Evolutionary conservation across 1,140 invertebrate genomes (phyloP).

Genomic region (Hydropsyche tenuis): DNA sequence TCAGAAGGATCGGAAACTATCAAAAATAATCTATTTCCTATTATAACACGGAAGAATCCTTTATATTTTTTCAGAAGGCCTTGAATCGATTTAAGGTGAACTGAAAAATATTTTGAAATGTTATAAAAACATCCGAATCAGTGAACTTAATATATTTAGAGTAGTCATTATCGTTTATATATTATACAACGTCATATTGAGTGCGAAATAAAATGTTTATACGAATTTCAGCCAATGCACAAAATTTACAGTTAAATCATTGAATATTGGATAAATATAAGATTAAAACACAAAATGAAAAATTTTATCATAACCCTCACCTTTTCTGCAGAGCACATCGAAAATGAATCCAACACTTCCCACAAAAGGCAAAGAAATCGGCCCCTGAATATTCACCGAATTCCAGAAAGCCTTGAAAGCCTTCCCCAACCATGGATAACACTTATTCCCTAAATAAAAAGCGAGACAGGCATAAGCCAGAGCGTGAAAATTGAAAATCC

Average conservation of each 20-base stretch:
- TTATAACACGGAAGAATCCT: neutral
- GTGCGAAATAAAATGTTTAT: neutral
- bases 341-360: neutral
- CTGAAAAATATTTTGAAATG: neutral
- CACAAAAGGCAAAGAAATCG: neutral
- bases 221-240: too few relatives aligned
- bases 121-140: too few relatives aligned
- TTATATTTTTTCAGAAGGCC: conserved; percentile 12
- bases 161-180: too few relatives aligned
- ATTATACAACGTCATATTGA: neutral
- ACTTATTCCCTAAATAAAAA: neutral
- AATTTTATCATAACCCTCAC: neutral
- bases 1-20: neutral
- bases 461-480: neutral
- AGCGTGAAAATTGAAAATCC: neutral
- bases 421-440: neutral
- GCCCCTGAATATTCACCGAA: neutral
- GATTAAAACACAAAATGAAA: neutral
- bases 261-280: too few relatives aligned
- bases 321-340: neutral
- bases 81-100: neutral
- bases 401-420: neutral
- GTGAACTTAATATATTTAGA: too few relatives aligned
- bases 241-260: too few relatives aligned
- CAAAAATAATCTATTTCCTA: neutral